Evolutionary conservation across 2,113 vertebrate species (phyloP).

Genomic region (Andinoacara biseriatus): DNA sequence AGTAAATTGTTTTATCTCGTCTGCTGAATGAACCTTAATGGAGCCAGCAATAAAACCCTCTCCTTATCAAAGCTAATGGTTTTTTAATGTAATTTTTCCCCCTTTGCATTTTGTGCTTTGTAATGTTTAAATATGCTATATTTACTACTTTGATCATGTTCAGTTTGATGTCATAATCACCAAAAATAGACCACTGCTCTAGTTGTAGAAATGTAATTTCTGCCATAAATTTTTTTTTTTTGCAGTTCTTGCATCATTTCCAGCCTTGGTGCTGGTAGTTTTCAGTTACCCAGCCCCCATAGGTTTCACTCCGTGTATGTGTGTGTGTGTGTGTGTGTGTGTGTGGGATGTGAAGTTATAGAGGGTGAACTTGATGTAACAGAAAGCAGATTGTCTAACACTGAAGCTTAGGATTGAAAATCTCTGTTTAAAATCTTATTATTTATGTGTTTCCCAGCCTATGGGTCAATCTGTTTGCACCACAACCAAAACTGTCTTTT

Average conservation of each 20-base stretch:
- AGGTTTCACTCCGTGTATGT: background rate
- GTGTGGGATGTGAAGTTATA: no score
- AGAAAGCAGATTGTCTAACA: no score
- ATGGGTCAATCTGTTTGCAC: background rate
- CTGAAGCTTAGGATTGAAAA: background rate
- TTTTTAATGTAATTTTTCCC: constrained; percentile 44
- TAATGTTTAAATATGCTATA: constrained; percentile 30
- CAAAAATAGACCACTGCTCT: background rate
- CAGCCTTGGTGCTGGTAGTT: background rate
- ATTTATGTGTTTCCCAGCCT: background rate
- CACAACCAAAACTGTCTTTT: background rate
- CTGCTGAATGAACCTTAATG: constrained; percentile 41
- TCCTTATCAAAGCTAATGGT: constrained; percentile 38
- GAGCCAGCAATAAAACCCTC: constrained; percentile 36
- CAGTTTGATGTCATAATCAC: background rate
- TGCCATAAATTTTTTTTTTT: background rate
- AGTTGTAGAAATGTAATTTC: background rate
- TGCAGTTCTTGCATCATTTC: background rate
- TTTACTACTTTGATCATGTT: constrained; percentile 12
- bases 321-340: no score
- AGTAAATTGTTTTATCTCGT: constrained; percentile 37
- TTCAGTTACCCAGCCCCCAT: background rate
- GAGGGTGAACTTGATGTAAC: no score
- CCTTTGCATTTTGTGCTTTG: constrained; percentile 7
- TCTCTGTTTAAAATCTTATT: no score